Evolutionary conservation across 2,888 invertebrate species (phyloP).

Genomic region (Philopedon plagiatum): DNA sequence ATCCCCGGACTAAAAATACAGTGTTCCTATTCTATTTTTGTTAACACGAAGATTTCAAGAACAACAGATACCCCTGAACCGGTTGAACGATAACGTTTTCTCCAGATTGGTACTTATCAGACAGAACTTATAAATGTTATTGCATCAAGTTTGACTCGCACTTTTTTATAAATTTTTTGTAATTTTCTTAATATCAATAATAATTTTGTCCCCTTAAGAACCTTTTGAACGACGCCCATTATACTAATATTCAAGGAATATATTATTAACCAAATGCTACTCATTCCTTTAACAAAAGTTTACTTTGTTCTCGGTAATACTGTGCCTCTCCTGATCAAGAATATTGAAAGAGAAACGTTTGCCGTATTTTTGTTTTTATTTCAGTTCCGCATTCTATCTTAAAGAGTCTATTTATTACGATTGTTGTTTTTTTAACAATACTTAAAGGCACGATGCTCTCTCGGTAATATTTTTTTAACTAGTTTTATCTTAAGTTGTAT

Average conservation of each 20-base stretch:
- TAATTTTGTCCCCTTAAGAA: not conserved
- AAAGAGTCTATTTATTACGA: constrained; percentile 2
- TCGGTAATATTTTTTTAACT: not conserved
- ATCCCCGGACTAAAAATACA: too few relatives aligned
- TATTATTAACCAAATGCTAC: constrained; percentile 27
- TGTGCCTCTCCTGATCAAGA: constrained; percentile 22
- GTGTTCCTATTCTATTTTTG: too few relatives aligned
- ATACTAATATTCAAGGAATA: not conserved
- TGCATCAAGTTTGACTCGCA: too few relatives aligned
- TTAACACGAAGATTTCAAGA: too few relatives aligned
- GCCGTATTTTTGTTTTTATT: constrained; percentile 23
- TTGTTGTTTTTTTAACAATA: constrained; percentile 4
- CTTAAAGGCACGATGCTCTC: not conserved
- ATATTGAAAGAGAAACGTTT: constrained; percentile 33
- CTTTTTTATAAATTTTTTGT: too few relatives aligned
- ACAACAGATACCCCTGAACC: too few relatives aligned
- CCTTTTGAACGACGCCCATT: not conserved
- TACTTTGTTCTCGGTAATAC: constrained; percentile 20
- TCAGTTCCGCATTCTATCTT: constrained; percentile 30
- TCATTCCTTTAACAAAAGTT: constrained; percentile 36
- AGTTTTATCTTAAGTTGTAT: too few relatives aligned
- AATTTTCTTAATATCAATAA: not conserved
- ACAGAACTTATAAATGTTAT: too few relatives aligned
- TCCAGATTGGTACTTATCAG: too few relatives aligned
- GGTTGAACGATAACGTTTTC: too few relatives aligned